phyloP scores from a whole-genome alignment of 2,797 vertebrate species.

The Tokudaia muenninki region DNA sequence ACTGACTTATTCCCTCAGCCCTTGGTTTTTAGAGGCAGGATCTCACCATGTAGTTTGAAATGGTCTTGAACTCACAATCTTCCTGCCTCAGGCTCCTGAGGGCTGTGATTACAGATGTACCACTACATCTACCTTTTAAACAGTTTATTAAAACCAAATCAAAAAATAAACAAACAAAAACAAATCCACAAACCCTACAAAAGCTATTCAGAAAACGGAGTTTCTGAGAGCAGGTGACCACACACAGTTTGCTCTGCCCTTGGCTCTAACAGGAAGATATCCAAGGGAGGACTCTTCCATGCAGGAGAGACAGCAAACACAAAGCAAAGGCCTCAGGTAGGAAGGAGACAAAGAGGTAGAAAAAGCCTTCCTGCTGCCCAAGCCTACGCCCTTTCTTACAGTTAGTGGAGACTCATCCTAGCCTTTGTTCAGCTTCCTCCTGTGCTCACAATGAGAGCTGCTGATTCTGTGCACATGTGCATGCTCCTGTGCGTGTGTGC shows the following conservation, averaged over 20 bases:
- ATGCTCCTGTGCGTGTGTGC: neutral
- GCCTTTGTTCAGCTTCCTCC: neutral
- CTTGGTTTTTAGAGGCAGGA: neutral
- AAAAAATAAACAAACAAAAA: neutral
- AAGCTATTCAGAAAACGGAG: neutral
- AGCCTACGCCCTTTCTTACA: neutral
- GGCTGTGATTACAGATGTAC: neutral
- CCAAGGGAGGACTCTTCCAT: neutral
- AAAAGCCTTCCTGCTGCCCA: neutral
- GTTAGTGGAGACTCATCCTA: neutral
- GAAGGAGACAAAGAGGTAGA: neutral
- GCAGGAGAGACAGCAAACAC: slow-evolving; percentile 1
- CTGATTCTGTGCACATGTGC: neutral
- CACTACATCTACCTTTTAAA: neutral
- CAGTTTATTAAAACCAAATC: slow-evolving; percentile 3
- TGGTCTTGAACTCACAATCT: neutral
- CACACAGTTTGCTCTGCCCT: neutral
- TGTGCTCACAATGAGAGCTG: neutral
- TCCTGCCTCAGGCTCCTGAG: neutral
- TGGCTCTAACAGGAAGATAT: neutral
- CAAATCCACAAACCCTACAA: slow-evolving; percentile 1
- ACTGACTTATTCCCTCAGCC: neutral
- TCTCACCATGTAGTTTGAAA: neutral
- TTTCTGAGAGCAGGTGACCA: neutral
- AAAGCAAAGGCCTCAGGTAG: neutral